Percentiles rank a stretch among this genome's conserved stretches.
phyloP scores from a whole-genome alignment of 2,113 vertebrate genomes.

The Mesitornis unicolor region DNA sequence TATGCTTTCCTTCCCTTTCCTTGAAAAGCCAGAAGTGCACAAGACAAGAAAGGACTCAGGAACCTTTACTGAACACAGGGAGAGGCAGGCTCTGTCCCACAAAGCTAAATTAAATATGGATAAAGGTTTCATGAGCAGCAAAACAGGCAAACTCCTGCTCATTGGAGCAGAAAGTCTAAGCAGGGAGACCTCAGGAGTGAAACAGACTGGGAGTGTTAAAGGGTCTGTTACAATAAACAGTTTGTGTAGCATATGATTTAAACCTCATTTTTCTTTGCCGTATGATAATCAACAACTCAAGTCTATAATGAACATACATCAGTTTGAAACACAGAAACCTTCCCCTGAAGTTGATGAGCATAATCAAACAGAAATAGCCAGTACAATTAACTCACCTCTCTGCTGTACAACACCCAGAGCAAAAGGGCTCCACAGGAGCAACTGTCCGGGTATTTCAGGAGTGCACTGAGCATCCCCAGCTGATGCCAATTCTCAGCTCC shows the following conservation, averaged over 20 bases:
- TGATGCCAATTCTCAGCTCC: neutral
- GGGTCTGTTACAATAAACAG: rapidly evolving
- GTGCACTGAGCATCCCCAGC: neutral
- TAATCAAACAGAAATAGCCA: rapidly evolving
- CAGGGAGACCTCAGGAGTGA: neutral
- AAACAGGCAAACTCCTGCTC: neutral
- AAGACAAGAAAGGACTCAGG: no score
- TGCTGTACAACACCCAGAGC: rapidly evolving
- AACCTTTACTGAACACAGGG: neutral
- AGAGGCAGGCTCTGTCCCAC: neutral
- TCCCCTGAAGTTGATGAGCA: rapidly evolving
- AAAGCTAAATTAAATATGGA: rapidly evolving
- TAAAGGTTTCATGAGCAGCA: neutral
- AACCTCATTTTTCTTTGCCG: neutral
- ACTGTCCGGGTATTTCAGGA: neutral
- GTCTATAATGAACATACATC: rapidly evolving
- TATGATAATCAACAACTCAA: rapidly evolving
- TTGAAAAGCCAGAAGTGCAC: neutral
- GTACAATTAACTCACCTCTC: neutral
- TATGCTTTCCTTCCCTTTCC: no score
- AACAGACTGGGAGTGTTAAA: neutral
- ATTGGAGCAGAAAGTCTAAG: no score
- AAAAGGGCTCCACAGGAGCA: rapidly evolving
- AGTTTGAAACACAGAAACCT: neutral
- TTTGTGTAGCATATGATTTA: rapidly evolving